Conservation (phyloP, 1,140 invertebrate genomes). For the Orchesella cincta region DNA sequence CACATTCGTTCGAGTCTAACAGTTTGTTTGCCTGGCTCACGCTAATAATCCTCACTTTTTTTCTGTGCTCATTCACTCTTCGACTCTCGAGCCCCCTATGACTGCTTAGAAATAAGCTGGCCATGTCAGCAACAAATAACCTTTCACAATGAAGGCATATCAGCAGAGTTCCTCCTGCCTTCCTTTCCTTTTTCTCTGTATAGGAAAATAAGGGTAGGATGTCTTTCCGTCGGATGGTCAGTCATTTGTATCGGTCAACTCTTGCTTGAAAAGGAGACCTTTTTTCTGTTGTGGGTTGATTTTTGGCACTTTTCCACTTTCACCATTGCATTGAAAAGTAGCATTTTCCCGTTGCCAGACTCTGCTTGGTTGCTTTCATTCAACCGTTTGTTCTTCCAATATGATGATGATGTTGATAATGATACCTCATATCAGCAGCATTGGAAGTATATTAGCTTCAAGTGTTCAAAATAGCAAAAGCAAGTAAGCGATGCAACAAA, state of each 20-base stretch:
- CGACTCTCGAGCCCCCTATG: too few species aligned
- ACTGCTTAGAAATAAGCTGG: too few species aligned
- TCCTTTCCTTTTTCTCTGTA: neutral
- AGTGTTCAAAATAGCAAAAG: too few species aligned
- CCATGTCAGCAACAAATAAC: neutral
- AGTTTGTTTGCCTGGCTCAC: too few species aligned
- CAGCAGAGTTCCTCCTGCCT: neutral
- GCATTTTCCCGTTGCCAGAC: neutral
- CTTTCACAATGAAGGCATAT: neutral
- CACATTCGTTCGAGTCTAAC: too few species aligned
- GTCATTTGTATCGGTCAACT: slow-evolving; percentile 11
- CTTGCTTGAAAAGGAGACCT: neutral
- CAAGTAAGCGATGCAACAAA: too few species aligned
- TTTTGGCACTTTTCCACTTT: neutral
- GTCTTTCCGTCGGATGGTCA: slow-evolving; percentile 2
- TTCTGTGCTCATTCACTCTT: too few species aligned
- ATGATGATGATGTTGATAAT: too few species aligned
- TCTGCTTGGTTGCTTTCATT: neutral
- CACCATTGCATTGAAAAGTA: neutral
- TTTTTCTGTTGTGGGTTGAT: neutral
- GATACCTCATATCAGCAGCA: too few species aligned
- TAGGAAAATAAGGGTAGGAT: neutral
- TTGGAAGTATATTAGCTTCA: too few species aligned
- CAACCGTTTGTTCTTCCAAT: neutral
- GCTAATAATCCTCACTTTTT: too few species aligned